Percentiles rank a stretch among this genome's conserved stretches.
These are phyloP conservation scores for Ennomos quercinarius DNA, from an alignment of 2,888 invertebrate genomes.

Conservation along the genomic window DNA sequence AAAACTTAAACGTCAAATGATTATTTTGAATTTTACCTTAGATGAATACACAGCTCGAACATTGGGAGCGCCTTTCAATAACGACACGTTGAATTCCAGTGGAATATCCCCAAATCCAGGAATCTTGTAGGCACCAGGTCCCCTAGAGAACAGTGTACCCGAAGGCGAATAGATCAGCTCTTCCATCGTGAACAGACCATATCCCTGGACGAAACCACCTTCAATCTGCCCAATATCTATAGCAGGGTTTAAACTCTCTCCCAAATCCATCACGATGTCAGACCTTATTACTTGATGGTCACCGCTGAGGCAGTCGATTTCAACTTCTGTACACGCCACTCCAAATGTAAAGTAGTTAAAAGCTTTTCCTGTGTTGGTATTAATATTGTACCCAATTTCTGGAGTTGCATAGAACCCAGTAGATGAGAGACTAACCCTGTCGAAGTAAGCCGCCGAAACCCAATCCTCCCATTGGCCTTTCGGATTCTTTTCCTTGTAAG, in stretches of 20 bases:
- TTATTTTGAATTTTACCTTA: constrained; percentile 86
- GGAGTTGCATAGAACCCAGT: constrained; percentile 94
- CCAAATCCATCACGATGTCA: constrained; percentile 99
- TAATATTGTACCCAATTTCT: constrained; percentile 89
- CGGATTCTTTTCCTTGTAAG: constrained; percentile 90
- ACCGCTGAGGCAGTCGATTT: constrained; percentile 97
- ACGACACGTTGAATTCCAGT: constrained; percentile 95
- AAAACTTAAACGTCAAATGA: neutral
- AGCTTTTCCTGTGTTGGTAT: constrained; percentile 88
- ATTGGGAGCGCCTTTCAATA: constrained; percentile 96
- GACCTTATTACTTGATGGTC: constrained; percentile 95
- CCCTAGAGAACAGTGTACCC: constrained; percentile 92
- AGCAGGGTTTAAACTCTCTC: constrained; percentile 97
- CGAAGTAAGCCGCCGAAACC: constrained; percentile 91
- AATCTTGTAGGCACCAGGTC: constrained; percentile 97
- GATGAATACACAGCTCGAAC: constrained; percentile 97
- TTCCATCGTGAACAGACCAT: constrained; percentile 96
- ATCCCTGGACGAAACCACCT: constrained; percentile 97
- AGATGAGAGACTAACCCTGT: constrained; percentile 92
- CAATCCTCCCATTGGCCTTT: constrained; percentile 93
- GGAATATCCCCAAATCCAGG: constrained; percentile 98
- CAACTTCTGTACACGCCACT: constrained; percentile 94
- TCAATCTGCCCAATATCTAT: constrained; percentile 99
- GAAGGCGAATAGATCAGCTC: constrained; percentile 94
- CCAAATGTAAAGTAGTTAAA: constrained; percentile 96